Base-by-base conservation (phyloP, 2,797 vertebrate genomes). In the Tarsius wallacei region DNA sequence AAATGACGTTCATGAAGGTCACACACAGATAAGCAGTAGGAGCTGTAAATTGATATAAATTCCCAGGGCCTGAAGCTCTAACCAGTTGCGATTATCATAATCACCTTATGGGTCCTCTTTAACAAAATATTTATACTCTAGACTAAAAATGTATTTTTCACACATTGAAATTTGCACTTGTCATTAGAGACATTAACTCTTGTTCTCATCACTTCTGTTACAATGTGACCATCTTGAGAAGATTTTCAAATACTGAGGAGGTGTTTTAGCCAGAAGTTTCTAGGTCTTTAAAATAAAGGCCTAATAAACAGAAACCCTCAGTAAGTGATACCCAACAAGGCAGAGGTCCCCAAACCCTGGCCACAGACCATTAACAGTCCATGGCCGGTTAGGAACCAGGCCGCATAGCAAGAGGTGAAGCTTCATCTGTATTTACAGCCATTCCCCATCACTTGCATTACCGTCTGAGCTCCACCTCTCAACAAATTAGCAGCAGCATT, bases 121-220 rank as follows among this genome's bases (percentile, higher is more conserved):
- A 90, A 36, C 68, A 78, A 81, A 97, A 81, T 17, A 77, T 81
- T 71, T 86, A 76, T 11, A 93, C 22, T 73, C 53, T 22, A 33
- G 24, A 84, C 49, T 81, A 89, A 83, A 95, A 91, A 49, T 5
- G 28, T 55, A 57, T 74, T 68, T 77, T 89, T 85, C 31, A 78
- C 16, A 9, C 66, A 22, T 7, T 90, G 76, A 91, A 95, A 68
- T 76, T 33, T 83, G 42, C 42, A 81, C 33, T 87, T 81, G 59
- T 74, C 31, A 71, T 21, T 36, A 31, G 36, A 93, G 51, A 88
- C 22, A 59, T 82, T 42, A 74, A 47, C 21, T 68, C 71, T 73
- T 71, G 15, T 22, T 68, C 74, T 87, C 28, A 86, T 33, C 31
- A 61, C 22, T 83, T 57, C 66, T 90, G 59, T 87, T 53, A 90